phyloP scores from a whole-genome alignment of 2,113 vertebrate genomes.

The Tapirus terrestris region DNA sequence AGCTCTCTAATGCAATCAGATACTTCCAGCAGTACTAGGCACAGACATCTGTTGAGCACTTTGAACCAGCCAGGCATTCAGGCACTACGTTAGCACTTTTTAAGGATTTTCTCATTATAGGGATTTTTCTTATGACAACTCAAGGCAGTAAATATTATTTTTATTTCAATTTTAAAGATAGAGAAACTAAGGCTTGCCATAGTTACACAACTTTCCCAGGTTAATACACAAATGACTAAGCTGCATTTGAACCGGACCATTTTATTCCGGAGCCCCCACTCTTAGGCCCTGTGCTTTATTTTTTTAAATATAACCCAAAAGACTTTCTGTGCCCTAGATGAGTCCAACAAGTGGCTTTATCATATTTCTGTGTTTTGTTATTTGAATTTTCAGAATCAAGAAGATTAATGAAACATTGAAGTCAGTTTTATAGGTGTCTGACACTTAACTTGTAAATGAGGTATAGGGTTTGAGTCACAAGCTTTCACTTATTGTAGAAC shows the following conservation, averaged over 20 bases:
- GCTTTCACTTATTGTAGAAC: neutral
- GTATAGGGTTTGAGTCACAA: neutral
- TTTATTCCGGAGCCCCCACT: neutral
- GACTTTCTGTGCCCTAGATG: neutral
- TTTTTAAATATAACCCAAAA: neutral
- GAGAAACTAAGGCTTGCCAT: neutral
- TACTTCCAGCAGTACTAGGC: neutral
- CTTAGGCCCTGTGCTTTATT: neutral
- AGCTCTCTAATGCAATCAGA: neutral
- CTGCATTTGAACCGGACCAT: neutral
- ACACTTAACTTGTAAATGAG: neutral
- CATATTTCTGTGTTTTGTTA: neutral
- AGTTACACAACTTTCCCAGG: neutral
- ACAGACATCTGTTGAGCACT: neutral
- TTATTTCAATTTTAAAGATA: neutral
- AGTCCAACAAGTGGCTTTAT: neutral
- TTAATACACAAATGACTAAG: neutral
- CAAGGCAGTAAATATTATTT: neutral
- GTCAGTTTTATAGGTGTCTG: neutral
- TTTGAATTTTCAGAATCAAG: neutral
- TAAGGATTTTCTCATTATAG: neutral
- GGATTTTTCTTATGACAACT: neutral
- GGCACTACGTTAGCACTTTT: neutral
- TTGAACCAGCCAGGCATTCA: neutral
- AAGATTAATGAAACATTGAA: neutral